A percentile compares a stretch with the other conserved stretches of the same genome.
Evolutionary conservation across 2,888 invertebrate species (phyloP).

Genomic region (Pristionchus exspectatus): DNA sequence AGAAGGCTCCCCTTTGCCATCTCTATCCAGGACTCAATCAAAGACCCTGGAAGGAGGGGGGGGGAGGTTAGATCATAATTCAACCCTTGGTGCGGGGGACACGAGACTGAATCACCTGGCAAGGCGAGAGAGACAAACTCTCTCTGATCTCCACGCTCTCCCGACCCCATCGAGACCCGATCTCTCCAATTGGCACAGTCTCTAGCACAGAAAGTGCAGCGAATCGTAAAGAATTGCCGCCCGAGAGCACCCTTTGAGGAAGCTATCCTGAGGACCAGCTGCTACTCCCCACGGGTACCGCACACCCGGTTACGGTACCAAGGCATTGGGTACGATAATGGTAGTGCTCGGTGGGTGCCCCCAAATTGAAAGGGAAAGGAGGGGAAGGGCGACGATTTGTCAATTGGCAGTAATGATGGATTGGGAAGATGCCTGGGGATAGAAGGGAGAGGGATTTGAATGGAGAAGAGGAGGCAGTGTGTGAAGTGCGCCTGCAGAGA

Average conservation of each 20-base stretch:
- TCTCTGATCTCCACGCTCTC: conserved; percentile 28
- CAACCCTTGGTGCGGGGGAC: conserved; percentile 29
- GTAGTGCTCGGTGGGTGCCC: conserved; percentile 4
- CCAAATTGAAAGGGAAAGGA: conserved; percentile 38
- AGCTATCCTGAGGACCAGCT: conserved; percentile 14
- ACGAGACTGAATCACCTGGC: conserved; percentile 36
- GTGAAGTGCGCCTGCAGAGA: background rate
- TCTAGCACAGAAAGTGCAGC: background rate
- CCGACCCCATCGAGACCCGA: background rate
- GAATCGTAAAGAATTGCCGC: conserved; percentile 48
- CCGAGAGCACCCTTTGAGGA: conserved; percentile 19
- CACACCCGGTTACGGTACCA: conserved; percentile 24
- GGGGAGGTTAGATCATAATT: conserved; percentile 42
- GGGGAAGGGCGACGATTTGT: conserved; percentile 31
- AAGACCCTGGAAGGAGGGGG: background rate
- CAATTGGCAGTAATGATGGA: conserved; percentile 46
- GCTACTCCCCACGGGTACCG: background rate
- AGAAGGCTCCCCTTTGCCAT: background rate
- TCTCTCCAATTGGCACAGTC: conserved; percentile 33
- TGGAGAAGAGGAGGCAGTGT: background rate
- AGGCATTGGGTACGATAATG: conserved; percentile 10
- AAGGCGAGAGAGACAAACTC: background rate
- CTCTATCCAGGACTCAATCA: background rate
- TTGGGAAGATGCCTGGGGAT: conserved; percentile 46
- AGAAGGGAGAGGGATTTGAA: conserved; percentile 29